Percentiles rank a stretch among this genome's conserved stretches.
Evolutionary conservation across 2,888 invertebrate species (phyloP).

Genomic region (Leptopterna dolabrata): DNA sequence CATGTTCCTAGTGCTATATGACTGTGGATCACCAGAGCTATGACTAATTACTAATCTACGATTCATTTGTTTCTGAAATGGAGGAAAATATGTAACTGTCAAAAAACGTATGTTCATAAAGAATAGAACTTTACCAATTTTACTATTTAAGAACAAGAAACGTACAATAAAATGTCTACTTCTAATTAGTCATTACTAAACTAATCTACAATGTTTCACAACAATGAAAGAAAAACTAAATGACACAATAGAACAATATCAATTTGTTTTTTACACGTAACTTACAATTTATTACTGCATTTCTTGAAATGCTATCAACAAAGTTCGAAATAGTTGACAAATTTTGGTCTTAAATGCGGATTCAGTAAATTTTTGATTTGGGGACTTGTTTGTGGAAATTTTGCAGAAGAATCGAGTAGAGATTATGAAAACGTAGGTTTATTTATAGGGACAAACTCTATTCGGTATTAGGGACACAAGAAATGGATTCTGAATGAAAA

Average conservation of each 20-base stretch:
- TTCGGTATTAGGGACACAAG: no score
- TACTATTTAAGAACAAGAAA: conserved; percentile 38
- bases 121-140: conserved; percentile 31
- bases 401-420: neutral
- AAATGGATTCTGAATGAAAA: no score
- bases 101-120: conserved; percentile 30
- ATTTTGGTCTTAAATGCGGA: neutral
- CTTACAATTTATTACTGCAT: conserved; percentile 57
- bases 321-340: conserved; percentile 54
- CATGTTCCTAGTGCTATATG: conserved; percentile 39
- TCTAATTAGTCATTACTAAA: conserved; percentile 55
- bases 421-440: no score
- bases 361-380: neutral
- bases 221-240: conserved; percentile 57
- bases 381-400: neutral
- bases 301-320: conserved; percentile 57
- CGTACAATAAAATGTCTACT: conserved; percentile 53
- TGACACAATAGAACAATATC: conserved; percentile 55
- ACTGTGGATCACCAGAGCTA: conserved; percentile 42
- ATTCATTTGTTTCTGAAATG: conserved; percentile 25
- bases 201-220: conserved; percentile 56
- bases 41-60: conserved; percentile 40
- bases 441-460: no score
- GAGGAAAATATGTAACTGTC: conserved; percentile 34
- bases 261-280: conserved; percentile 53